These are phyloP conservation scores for Cantharis lateralis DNA, from an alignment of 2,888 invertebrate genomes.

Conservation along the genomic window DNA sequence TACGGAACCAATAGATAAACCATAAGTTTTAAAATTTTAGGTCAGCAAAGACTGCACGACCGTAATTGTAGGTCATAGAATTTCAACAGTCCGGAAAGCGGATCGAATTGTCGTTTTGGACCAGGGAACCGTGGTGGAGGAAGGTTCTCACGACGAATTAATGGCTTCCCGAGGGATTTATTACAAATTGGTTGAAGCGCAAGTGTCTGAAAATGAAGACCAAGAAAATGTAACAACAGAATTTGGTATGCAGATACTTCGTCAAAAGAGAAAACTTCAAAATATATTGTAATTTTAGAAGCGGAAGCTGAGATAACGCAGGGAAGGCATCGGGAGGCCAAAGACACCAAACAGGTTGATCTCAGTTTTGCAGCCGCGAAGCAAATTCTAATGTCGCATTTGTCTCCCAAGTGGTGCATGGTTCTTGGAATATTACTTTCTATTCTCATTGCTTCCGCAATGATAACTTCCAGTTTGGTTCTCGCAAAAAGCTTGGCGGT, in stretches of 20 bases:
- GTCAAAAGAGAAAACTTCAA: not conserved
- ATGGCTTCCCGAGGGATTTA: constrained; percentile 71
- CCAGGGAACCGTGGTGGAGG: constrained; percentile 69
- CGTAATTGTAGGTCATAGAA: constrained; percentile 76
- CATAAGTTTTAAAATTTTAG: constrained; percentile 49
- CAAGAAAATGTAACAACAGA: no score
- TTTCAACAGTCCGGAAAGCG: constrained; percentile 74
- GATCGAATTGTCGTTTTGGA: constrained; percentile 75
- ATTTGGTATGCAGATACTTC: not conserved
- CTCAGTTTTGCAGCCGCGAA: not conserved
- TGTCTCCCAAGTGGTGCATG: not conserved
- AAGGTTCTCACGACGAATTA: constrained; percentile 71
- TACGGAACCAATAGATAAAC: not conserved
- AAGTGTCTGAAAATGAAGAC: constrained; percentile 57
- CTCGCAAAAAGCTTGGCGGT: not conserved
- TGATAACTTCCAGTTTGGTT: not conserved
- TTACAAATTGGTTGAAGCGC: constrained; percentile 55
- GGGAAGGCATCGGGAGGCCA: not conserved
- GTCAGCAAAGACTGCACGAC: constrained; percentile 77
- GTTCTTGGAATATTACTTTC: not conserved
- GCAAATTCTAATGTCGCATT: not conserved
- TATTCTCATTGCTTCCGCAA: not conserved
- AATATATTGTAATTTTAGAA: not conserved
- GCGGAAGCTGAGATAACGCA: not conserved
- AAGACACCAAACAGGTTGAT: not conserved